Conservation (phyloP, 2,797 vertebrate species). For the Crenichthys baileyi region DNA sequence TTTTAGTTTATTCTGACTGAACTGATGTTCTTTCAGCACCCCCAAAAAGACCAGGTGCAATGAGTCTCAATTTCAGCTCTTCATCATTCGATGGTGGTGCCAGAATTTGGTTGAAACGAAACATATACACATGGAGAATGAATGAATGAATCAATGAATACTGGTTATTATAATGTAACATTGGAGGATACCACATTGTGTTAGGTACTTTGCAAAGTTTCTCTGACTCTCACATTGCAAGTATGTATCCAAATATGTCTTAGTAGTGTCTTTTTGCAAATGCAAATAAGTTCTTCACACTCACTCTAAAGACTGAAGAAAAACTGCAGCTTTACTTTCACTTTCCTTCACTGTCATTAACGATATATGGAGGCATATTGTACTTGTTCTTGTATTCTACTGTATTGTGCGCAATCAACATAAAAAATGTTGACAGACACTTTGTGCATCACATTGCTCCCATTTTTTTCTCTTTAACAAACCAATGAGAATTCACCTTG, state of each 20-base stretch:
- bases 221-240: background rate
- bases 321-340: background rate
- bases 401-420: constrained; percentile 25
- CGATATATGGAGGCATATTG: constrained; percentile 27
- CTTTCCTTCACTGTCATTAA: constrained; percentile 7
- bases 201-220: background rate
- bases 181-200: background rate
- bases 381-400: constrained; percentile 3
- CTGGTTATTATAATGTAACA: no score
- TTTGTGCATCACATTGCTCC: constrained; percentile 8
- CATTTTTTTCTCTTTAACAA: background rate
- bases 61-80: background rate
- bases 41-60: no score
- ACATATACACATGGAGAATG: background rate
- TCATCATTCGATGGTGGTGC: no score
- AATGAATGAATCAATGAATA: background rate
- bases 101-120: background rate
- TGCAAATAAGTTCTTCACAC: background rate
- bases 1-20: no score
- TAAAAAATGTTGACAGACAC: constrained; percentile 17
- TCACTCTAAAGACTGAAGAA: background rate
- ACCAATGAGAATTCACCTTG: constrained; percentile 4
- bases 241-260: background rate
- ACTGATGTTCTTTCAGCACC: no score
- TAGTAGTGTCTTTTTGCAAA: background rate